A percentile compares a stretch with the other conserved stretches of the same genome.
Conservation (phyloP, 2,888 invertebrate genomes). For the Oscheius sp. region DNA sequence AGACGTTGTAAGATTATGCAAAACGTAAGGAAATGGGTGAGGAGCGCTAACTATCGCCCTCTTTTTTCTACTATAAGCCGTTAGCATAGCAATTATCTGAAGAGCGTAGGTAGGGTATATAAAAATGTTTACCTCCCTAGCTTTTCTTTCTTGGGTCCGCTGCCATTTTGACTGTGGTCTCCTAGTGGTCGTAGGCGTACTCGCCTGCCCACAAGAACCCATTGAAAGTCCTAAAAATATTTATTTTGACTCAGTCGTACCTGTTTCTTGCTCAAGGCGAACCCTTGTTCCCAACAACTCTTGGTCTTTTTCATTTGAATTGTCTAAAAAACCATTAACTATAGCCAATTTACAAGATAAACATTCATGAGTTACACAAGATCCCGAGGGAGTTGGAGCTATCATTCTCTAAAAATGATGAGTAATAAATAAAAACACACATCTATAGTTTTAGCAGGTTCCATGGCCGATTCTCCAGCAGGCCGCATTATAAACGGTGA, state of each 20-base stretch:
- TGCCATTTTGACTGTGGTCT: background rate
- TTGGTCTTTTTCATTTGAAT: slow-evolving; percentile 5
- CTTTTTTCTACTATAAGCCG: slow-evolving; percentile 12
- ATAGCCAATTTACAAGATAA: slow-evolving; percentile 51
- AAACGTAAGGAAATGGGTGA: no score
- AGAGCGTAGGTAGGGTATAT: background rate
- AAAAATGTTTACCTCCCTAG: background rate
- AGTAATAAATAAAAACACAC: background rate
- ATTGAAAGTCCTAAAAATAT: slow-evolving; percentile 17
- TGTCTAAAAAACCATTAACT: slow-evolving; percentile 42
- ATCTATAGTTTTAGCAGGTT: slow-evolving; percentile 10
- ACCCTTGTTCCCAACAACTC: slow-evolving; percentile 12
- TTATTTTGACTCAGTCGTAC: background rate
- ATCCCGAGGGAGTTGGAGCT: background rate
- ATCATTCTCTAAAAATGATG: slow-evolving; percentile 1
- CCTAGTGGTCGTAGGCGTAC: slow-evolving; percentile 18
- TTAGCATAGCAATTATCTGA: background rate
- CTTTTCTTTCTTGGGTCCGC: background rate
- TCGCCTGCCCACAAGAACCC: slow-evolving; percentile 9
- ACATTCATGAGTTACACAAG: slow-evolving; percentile 33
- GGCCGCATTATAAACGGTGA: background rate
- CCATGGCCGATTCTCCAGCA: background rate
- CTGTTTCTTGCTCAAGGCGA: slow-evolving; percentile 5
- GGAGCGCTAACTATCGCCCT: background rate
- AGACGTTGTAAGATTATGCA: background rate